Conservation (phyloP, 1,140 invertebrate genomes). For the Drosophila parvula region DNA sequence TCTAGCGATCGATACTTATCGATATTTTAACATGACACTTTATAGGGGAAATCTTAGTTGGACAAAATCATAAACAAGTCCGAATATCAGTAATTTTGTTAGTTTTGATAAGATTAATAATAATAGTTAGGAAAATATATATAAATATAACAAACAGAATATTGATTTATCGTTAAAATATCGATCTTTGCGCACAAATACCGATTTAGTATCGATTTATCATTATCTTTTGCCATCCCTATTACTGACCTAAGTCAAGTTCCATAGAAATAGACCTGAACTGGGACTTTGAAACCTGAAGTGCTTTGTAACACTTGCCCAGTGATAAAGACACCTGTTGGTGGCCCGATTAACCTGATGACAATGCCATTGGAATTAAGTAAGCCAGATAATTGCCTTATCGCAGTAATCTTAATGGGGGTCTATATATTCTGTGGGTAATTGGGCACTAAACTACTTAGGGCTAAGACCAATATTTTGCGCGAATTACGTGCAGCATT, state of each 20-base stretch:
- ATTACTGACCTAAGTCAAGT: constrained; percentile 6
- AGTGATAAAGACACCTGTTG: neutral
- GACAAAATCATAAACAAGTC: too few relatives aligned
- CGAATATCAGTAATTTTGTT: too few relatives aligned
- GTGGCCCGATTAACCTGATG: neutral
- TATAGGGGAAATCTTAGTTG: too few relatives aligned
- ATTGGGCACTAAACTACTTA: neutral
- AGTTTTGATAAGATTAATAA: too few relatives aligned
- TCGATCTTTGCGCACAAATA: too few relatives aligned
- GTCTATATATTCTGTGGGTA: neutral
- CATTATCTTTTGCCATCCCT: neutral
- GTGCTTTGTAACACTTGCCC: neutral
- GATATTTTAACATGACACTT: too few relatives aligned
- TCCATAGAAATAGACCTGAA: neutral
- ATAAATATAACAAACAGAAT: too few relatives aligned
- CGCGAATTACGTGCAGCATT: neutral
- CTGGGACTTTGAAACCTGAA: neutral
- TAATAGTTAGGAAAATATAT: too few relatives aligned
- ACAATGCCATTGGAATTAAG: neutral
- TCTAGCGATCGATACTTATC: too few relatives aligned
- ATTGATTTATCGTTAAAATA: too few relatives aligned
- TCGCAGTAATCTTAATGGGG: neutral
- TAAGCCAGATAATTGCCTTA: neutral
- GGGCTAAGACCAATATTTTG: too few relatives aligned
- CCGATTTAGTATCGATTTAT: neutral